Base-by-base conservation (phyloP, 1,140 invertebrate genomes). In the Drosophila melanica region DNA sequence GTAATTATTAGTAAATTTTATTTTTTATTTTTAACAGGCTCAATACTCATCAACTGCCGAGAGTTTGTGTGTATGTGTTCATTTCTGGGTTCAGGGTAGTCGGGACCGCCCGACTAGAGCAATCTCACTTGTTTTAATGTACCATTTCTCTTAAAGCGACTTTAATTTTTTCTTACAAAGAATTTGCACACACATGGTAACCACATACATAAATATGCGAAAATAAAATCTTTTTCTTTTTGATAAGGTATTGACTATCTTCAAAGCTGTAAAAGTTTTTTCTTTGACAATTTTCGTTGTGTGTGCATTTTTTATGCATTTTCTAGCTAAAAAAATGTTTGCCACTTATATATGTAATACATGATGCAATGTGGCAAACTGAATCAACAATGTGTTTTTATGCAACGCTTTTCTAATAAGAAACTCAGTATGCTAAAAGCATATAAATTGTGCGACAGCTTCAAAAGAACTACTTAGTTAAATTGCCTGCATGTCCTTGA, bases 281-380 rank as follows among this genome's bases (percentile, higher is more conserved):
- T 18, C 30, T 53, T 53, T 53, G 50, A 16, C 50, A 35, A 27
- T 44, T 42, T 20, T 44, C 37, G 35, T 41, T 9, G 35, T 30
- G 42, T 57, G 7, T 20, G 33, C 33, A 14, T 16, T n/a, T 50
- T 58, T 50, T 48, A 27, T 37, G n/a, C 30, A 48, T 67, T n/a
- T 59, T 54, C n/a, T 9, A 27, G 35, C 33, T 50, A 20, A 14
- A 14, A 11, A 41, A 42, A 65, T 50, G 37, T 2, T 27, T 7
- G 0, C 27, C 1, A 27, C 11, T 42, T 7, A 39, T 48, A 23
- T 58, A 53, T 35, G 16, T 50, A 23, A 23, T 57, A 51, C 27
- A 60, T 60, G 11, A 44, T 59, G 55, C 55, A 58, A 6, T 55
- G 37, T 42, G 11, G 53, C 18, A 41, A 47, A 54, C 30, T 63